A percentile compares a stretch with the other conserved stretches of the same genome.
Conservation (phyloP, 2,888 invertebrate species). For the Rhodophaea formosa region DNA sequence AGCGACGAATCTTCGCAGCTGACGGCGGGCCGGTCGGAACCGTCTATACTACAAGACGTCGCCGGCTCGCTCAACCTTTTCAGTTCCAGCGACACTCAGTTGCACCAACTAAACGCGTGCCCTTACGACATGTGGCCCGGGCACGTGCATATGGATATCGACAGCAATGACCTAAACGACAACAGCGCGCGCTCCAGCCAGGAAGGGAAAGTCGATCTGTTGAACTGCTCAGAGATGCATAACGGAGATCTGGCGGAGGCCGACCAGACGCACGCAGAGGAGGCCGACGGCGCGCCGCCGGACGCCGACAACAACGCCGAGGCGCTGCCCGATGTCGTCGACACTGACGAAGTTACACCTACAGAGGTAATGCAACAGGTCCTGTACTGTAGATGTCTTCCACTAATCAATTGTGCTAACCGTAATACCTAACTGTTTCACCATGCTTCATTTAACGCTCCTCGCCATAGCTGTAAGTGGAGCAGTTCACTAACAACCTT, state of each 20-base stretch:
- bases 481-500: not conserved
- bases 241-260: slow-evolving; percentile 91
- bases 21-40: slow-evolving; percentile 53
- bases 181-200: slow-evolving; percentile 59
- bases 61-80: slow-evolving; percentile 68
- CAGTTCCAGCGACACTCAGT: slow-evolving; percentile 61
- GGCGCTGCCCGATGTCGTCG: slow-evolving; percentile 71
- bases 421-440: slow-evolving; percentile 35
- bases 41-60: slow-evolving; percentile 69
- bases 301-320: slow-evolving; percentile 49
- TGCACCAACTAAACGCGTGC: slow-evolving; percentile 63
- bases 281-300: slow-evolving; percentile 38
- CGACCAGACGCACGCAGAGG: slow-evolving; percentile 84
- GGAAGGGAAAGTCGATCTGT: slow-evolving; percentile 70
- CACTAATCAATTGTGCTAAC: slow-evolving; percentile 65
- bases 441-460: slow-evolving; percentile 1
- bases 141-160: slow-evolving; percentile 63
- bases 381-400: slow-evolving; percentile 74
- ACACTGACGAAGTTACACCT: slow-evolving; percentile 74
- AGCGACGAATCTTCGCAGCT: slow-evolving; percentile 47
- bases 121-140: slow-evolving; percentile 70
- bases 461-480: not conserved
- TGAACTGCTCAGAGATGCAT: slow-evolving; percentile 77
- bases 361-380: slow-evolving; percentile 77
- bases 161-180: slow-evolving; percentile 51